Conservation (phyloP, 2,113 vertebrate species). For the Vombatus ursinus region DNA sequence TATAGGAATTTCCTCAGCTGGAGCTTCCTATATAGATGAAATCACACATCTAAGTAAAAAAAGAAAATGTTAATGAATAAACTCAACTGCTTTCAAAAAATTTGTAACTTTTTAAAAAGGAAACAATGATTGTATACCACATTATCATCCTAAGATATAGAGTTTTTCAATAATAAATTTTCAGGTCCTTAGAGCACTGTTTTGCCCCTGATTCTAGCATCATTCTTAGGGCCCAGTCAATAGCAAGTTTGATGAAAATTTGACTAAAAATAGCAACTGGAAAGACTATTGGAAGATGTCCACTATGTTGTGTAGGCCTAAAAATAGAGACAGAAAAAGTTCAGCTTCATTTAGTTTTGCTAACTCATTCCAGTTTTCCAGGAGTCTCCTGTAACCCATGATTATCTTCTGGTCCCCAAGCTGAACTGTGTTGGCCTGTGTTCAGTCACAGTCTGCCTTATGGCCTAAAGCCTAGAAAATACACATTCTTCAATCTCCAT, state of each 20-base stretch:
- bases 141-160: accelerated
- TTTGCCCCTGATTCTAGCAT: background rate
- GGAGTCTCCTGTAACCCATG: background rate
- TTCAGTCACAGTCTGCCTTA: conserved; percentile 6
- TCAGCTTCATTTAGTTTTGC: conserved; percentile 1
- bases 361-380: background rate
- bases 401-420: background rate
- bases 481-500: background rate
- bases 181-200: too few relatives aligned
- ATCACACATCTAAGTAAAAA: background rate
- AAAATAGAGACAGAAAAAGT: conserved; percentile 23
- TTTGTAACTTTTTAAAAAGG: background rate
- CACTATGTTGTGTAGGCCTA: background rate
- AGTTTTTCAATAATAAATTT: background rate
- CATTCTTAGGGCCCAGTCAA: background rate
- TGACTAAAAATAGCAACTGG: background rate
- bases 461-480: background rate
- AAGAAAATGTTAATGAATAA: background rate
- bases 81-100: background rate
- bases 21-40: background rate
- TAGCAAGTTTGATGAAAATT: background rate
- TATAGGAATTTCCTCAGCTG: background rate
- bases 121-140: background rate
- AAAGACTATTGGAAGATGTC: conserved; percentile 5
- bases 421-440: background rate